Evolutionary conservation across 2,888 invertebrate genomes (phyloP), one percentile per base, ranked within the genome.

Genomic region (Rutpela maculata): DNA sequence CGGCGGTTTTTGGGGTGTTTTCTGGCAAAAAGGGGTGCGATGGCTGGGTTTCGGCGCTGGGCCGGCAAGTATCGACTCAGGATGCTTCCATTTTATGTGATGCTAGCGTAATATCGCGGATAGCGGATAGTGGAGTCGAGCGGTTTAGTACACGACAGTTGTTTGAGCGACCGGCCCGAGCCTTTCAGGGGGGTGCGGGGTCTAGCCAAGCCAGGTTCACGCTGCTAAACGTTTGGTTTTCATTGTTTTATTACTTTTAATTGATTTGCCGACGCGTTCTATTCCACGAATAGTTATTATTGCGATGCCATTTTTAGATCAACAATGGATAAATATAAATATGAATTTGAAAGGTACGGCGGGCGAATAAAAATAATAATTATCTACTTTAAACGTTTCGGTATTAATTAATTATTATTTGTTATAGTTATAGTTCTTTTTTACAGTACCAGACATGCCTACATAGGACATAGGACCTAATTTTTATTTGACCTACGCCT

Each of bases 81-180:
- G 87, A 86, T 86, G 87, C 87, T 86, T 86, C 87, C 87, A 87
- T 87, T 88, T 88, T 88, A 87, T 86, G 85, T 86, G 87, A 87
- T 87, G 87, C 86, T 85, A 85, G 85, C 85, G 85, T 88, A 87
- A 88, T 88, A 88, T 88, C 88, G 86, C 86, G 86, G 87, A 88
- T 88, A 87, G 87, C 60, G 70, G 70, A 72, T 72, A 72, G 72
- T 86, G 85, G 85, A 86, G 85, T 85, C 85, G 87, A 85, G 87
- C 86, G 87, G 86, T 88, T 85, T 87, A 86, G 85, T 86, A 87
- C 86, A 88, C 88, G 88, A 89, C 89, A 88, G 88, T 88, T 88
- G 89, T 88, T 88, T 88, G 88, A 88, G 86, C 78, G 78, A 81
- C 69, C 75, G 77, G 70, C 70, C 50, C 65, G 62, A 55, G 66